A percentile compares a stretch with the other conserved stretches of the same genome.
Evolutionary conservation across 2,113 vertebrate species (phyloP).

Genomic region (Ammodytes dubius): DNA sequence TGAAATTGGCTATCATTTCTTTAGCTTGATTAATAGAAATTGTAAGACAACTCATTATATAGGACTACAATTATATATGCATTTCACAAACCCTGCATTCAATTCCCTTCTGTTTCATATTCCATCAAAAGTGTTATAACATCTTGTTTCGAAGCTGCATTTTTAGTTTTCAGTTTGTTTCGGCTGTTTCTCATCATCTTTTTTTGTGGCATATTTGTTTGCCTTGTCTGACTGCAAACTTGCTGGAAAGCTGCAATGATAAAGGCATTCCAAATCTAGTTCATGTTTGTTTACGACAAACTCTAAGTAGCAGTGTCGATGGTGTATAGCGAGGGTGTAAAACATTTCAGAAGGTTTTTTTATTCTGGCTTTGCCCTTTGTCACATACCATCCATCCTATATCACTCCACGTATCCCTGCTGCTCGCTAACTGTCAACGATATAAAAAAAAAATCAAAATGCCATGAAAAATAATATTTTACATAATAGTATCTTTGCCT

Average conservation of each 20-base stretch:
- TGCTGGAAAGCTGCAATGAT: neutral
- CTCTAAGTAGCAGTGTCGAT: neutral
- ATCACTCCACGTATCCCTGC: neutral
- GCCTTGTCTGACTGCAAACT: neutral
- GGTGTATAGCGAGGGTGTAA: neutral
- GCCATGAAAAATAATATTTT: neutral
- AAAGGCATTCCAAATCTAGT: neutral
- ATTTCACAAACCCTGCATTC: neutral
- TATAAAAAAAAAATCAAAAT: neutral
- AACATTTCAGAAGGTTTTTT: neutral
- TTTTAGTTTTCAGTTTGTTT: neutral
- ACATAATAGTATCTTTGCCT: neutral
- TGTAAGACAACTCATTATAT: neutral
- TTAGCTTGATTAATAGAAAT: neutral
- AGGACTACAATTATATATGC: neutral
- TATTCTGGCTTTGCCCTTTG: constrained; percentile 4
- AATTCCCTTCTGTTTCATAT: neutral
- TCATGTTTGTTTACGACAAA: neutral
- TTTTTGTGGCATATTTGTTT: neutral
- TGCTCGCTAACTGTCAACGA: neutral
- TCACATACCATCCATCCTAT: neutral
- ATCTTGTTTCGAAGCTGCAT: neutral
- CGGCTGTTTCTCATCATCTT: neutral
- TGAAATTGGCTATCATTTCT: neutral
- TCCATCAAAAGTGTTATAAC: neutral